phyloP scores from a whole-genome alignment of 1,140 invertebrate species.

The Calephelis virginiensis region DNA sequence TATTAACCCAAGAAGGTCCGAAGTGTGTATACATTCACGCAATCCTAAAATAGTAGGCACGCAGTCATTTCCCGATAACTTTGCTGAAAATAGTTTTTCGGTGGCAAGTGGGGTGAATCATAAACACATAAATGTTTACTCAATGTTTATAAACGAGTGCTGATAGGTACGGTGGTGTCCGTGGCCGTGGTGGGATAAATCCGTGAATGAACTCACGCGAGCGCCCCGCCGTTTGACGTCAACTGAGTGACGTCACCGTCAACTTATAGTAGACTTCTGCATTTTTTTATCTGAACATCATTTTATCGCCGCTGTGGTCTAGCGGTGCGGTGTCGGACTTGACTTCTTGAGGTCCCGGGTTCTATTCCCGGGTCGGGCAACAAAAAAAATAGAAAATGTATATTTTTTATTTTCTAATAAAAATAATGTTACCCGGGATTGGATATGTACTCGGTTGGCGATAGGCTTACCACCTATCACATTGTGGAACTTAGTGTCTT shows the following conservation, averaged over 20 bases:
- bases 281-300: too few species aligned
- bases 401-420: too few species aligned
- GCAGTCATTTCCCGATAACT: conserved; percentile 13
- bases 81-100: conserved; percentile 16
- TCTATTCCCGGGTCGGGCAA: too few species aligned
- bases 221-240: conserved; percentile 47
- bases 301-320: too few species aligned
- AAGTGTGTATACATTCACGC: conserved; percentile 1
- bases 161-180: conserved; percentile 30
- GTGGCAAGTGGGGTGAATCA: conserved; percentile 18
- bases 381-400: too few species aligned
- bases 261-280: neutral
- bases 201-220: conserved; percentile 65
- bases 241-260: conserved; percentile 31
- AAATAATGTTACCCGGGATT: too few species aligned
- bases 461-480: too few species aligned
- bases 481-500: too few species aligned
- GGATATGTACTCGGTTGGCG: too few species aligned
- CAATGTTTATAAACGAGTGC: conserved; percentile 27
- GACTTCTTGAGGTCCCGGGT: too few species aligned
- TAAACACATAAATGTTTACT: conserved; percentile 19
- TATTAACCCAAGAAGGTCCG: neutral
- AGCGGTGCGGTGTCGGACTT: too few species aligned
- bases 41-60: neutral
- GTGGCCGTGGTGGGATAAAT: conserved; percentile 51